Percentiles rank a stretch among this genome's conserved stretches.
Conservation (phyloP, 2,888 invertebrate species). For the Eupeodes latifasciatus region DNA sequence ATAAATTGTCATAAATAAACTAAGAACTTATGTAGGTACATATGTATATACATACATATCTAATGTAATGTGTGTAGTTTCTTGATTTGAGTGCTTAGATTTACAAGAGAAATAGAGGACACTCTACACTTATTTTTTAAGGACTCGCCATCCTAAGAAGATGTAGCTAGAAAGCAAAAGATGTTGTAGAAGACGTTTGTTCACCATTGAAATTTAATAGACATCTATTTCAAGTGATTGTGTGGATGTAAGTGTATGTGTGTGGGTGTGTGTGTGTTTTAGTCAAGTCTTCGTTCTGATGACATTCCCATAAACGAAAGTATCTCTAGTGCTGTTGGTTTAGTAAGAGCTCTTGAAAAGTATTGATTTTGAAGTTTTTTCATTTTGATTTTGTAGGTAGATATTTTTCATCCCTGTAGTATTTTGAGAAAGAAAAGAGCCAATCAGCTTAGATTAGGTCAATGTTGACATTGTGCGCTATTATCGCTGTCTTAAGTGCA, state of each 20-base stretch:
- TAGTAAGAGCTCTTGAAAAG: slow-evolving; percentile 51
- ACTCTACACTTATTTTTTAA: slow-evolving; percentile 53
- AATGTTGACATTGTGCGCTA: slow-evolving; percentile 62
- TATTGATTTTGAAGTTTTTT: slow-evolving; percentile 64
- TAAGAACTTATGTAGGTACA: slow-evolving; percentile 36
- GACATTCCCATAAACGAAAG: slow-evolving; percentile 27
- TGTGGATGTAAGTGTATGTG: background rate
- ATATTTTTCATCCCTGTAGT: background rate
- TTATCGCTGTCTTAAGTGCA: slow-evolving; percentile 55
- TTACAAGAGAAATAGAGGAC: slow-evolving; percentile 40
- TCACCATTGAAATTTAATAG: slow-evolving; percentile 30
- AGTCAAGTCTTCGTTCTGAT: slow-evolving; percentile 13
- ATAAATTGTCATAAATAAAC: slow-evolving; percentile 57
- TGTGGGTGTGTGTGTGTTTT: slow-evolving; percentile 8
- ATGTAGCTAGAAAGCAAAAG: background rate
- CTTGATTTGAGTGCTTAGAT: slow-evolving; percentile 44
- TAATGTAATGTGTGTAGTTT: background rate
- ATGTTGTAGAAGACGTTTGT: slow-evolving; percentile 13
- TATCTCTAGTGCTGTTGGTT: background rate
- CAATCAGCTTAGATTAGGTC: slow-evolving; percentile 74
- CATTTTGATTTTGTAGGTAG: background rate
- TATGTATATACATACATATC: background rate
- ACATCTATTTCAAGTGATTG: slow-evolving; percentile 6
- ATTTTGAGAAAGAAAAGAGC: slow-evolving; percentile 22
- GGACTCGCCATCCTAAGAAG: slow-evolving; percentile 14